Base-by-base conservation (phyloP, 1,140 invertebrate species). In the Acromyrmex heyeri region DNA sequence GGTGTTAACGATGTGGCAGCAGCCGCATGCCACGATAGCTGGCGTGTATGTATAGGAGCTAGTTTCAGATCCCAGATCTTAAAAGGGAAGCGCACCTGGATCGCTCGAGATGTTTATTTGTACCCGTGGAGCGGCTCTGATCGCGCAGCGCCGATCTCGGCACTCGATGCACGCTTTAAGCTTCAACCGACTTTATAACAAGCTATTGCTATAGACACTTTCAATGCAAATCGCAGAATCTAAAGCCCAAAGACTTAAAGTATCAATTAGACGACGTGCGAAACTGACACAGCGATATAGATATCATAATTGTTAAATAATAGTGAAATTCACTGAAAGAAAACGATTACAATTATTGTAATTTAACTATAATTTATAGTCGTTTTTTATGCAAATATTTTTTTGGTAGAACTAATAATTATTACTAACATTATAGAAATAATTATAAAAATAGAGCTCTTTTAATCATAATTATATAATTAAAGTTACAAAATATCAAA, bases 1-100 rank as follows among this genome's bases (percentile, higher is more conserved):
- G 24, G n/a, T 24, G 30, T 38, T 75, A 81, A 70, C 34, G 87
- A 85, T 70, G 44, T 67, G n/a, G 30, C 34, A 18, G 72, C 34
- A 62, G 78, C 78, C 88, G 82, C 85, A 75, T 90, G 85, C 55
- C 78, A 73, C 55, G 30, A 16, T n/a, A 14, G 65, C 53, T 62
- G 55, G 44, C 34, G 21, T 48, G 57, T 90, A 55, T 70, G 75
- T 62, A 8, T 38, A 65, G 55, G 27, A 64, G 73, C 86, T 90
- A 85, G 72, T 87, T 90, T 78, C 79, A 90, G 86, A 87, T 90
- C 86, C 34, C 79, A 73, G 88, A 87, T 87, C 88, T 87, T 90
- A 90, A 90, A 90, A 89, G 73, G 87, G 62, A 82, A 85, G 62
- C 79, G 24, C 86, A 87, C 79, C 88, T 90, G 88, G 89, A 90